Base-by-base conservation (phyloP, 2,113 vertebrate species). In the Tauraco erythrolophus region DNA sequence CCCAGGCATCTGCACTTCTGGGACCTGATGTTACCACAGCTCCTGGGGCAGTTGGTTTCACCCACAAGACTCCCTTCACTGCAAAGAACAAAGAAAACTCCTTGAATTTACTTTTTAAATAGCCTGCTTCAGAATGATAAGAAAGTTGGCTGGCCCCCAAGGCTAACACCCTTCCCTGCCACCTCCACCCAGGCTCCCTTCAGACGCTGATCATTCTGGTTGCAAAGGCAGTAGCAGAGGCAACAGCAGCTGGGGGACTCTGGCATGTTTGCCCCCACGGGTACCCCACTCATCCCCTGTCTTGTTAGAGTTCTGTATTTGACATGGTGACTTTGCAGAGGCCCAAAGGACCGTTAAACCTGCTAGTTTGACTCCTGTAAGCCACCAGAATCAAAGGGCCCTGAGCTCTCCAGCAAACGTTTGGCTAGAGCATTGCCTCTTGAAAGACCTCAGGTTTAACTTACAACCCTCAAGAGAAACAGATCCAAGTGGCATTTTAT, bases 1-100 rank as follows among this genome's bases (percentile, higher is more conserved):
- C 28, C 11, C 64, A 54, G 45, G 19, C 50, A 58, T 27, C 54
- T 61, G 37, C 41, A 31, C 3, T 69, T 84, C 76, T 62, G 71
- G 43, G 51, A 65, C 17, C 50, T 41, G 46, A 39, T 0, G 0
- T 65, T 71, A 54, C 48, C 39, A n/a, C 68, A 81, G 58, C 31
- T 83, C 35, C 54, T 43, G 43, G 30, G 5, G 10, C 21, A 28
- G 17, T 0, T 89, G 37, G 8, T 84, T 84, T 71, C 84, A 61
- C 22, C 28, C 43, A 27, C 46, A 51, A 50, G 16, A 22, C 11
- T 78, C 9, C 22, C 18, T 89, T 65, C 78, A 27, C 68, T 1
- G 0, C 33, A 30, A 84, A 57, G 7, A 81, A 19, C 22, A 50
- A 71, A 79, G 22, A 4, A 83, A 56, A 11, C 0, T 0, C 1